A percentile compares a stretch with the other conserved stretches of the same genome.
Evolutionary conservation across 2,113 vertebrate genomes (phyloP).

Genomic region (Lampris megalopsis): DNA sequence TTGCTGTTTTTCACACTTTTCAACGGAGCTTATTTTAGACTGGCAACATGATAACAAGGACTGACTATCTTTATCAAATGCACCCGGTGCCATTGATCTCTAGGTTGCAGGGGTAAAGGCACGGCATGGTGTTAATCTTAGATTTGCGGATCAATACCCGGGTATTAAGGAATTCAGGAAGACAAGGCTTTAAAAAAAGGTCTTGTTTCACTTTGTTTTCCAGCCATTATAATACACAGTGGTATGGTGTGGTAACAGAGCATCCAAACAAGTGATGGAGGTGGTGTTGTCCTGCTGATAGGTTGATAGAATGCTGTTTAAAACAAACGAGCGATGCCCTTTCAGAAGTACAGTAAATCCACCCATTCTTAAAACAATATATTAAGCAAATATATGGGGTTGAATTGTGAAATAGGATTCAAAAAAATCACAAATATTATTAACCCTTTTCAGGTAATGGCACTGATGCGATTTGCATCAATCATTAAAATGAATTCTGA

Average conservation of each 20-base stretch:
- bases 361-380: too few relatives aligned
- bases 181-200: conserved; percentile 46
- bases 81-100: conserved; percentile 50
- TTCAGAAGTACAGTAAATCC: too few relatives aligned
- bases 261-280: not conserved
- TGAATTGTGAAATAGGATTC: too few relatives aligned
- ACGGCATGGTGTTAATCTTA: conserved; percentile 24
- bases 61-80: conserved; percentile 60
- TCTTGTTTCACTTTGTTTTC: conserved; percentile 20
- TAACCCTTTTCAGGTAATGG: too few relatives aligned
- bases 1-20: conserved; percentile 43
- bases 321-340: too few relatives aligned
- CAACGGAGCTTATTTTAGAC: conserved; percentile 14
- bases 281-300: not conserved
- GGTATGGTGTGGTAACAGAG: not conserved
- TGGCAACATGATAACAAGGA: conserved; percentile 22
- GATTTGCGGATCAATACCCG: conserved; percentile 37
- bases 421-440: too few relatives aligned
- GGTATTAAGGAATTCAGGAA: conserved; percentile 23
- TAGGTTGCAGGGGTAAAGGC: conserved; percentile 33
- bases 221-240: not conserved
- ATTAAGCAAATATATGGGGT: too few relatives aligned
- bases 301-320: too few relatives aligned
- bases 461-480: too few relatives aligned
- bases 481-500: too few relatives aligned